Conservation (phyloP, 2,113 vertebrate species). For the Hippocampus comes region DNA sequence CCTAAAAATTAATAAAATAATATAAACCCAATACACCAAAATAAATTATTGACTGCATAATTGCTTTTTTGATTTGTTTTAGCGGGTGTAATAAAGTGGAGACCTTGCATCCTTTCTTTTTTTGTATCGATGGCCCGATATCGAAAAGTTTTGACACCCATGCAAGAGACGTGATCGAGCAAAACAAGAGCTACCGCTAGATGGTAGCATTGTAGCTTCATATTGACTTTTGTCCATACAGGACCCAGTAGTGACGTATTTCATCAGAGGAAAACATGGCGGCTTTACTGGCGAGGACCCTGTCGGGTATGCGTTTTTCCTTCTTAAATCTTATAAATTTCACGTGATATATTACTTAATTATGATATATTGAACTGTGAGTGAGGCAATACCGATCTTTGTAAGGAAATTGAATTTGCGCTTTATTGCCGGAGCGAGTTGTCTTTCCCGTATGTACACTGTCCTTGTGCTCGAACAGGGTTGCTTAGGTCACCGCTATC, state of each 20-base stretch:
- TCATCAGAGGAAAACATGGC: constrained; percentile 58
- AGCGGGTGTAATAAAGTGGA: too few species aligned
- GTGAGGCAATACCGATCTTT: not conserved
- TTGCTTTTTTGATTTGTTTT: too few species aligned
- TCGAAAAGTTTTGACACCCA: too few species aligned
- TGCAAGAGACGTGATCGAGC: too few species aligned
- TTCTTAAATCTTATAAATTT: not conserved
- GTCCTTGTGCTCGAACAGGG: constrained; percentile 48
- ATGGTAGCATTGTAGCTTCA: not conserved
- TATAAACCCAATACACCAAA: too few species aligned
- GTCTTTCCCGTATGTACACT: not conserved
- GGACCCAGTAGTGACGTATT: constrained; percentile 33
- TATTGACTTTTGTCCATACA: constrained; percentile 25
- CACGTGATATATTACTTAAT: not conserved
- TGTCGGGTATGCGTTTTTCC: constrained; percentile 49
- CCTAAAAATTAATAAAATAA: too few species aligned
- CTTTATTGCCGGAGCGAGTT: not conserved
- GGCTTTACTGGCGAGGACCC: constrained; percentile 51
- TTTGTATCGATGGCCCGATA: too few species aligned
- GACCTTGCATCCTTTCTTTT: too few species aligned
- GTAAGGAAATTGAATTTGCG: not conserved
- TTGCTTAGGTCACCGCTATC: constrained; percentile 62
- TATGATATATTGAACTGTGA: not conserved
- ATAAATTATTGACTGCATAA: too few species aligned
- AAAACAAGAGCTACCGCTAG: constrained; percentile 5